These are phyloP conservation scores for Drosophila guanche DNA, from an alignment of 1,140 invertebrate genomes.

Conservation along the genomic window DNA sequence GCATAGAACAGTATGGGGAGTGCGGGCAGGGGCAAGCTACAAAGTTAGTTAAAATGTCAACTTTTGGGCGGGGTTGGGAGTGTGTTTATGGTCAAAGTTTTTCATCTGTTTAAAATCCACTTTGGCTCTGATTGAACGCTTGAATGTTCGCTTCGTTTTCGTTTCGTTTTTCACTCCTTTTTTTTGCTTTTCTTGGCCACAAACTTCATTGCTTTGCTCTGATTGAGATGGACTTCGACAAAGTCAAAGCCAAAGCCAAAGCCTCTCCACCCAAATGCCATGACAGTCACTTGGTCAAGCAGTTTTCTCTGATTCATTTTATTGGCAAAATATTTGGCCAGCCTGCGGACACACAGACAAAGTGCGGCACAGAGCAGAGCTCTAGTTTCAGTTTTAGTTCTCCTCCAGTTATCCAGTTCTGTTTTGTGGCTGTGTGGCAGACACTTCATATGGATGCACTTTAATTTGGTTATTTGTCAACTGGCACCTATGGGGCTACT, in stretches of 20 bases:
- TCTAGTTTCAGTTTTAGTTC: no score
- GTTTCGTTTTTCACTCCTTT: neutral
- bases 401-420: no score
- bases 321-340: slow-evolving; percentile 25
- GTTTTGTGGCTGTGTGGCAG: no score
- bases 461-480: slow-evolving; percentile 20
- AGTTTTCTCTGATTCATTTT: slow-evolving; percentile 25
- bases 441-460: slow-evolving; percentile 21
- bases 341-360: slow-evolving; percentile 8
- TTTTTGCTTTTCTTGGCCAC: slow-evolving; percentile 25
- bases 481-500: slow-evolving; percentile 7
- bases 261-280: neutral
- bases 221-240: slow-evolving; percentile 47
- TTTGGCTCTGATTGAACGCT: slow-evolving; percentile 65
- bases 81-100: slow-evolving; percentile 73
- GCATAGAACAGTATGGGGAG: neutral
- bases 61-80: slow-evolving; percentile 20
- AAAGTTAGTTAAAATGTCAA: slow-evolving; percentile 79
- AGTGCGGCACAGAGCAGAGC: neutral
- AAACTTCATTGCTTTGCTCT: slow-evolving; percentile 42
- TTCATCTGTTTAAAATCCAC: slow-evolving; percentile 69
- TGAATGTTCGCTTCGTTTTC: slow-evolving; percentile 14
- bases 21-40: no score
- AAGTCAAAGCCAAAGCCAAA: neutral
- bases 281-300: slow-evolving; percentile 49